Percentiles rank a stretch among this genome's conserved stretches.
These are phyloP conservation scores for Leptopilina clavipes DNA, from an alignment of 1,140 invertebrate species.

Conservation along the genomic window DNA sequence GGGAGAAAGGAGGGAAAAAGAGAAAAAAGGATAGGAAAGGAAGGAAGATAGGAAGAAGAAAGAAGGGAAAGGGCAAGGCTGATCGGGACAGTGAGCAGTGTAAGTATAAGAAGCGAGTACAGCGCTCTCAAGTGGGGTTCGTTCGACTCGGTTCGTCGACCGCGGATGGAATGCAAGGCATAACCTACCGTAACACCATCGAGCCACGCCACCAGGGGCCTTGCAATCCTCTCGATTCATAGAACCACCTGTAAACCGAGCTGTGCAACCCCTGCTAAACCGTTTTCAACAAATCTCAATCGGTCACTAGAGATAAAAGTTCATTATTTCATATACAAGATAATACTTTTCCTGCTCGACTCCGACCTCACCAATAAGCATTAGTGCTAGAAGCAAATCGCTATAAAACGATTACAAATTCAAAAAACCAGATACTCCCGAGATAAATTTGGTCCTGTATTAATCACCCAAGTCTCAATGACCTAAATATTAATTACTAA, in stretches of 20 bases:
- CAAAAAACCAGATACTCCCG: too few species aligned
- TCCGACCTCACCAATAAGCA: too few species aligned
- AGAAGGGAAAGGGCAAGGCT: conserved; percentile 50
- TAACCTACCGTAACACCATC: conserved; percentile 73
- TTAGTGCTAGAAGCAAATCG: too few species aligned
- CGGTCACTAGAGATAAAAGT: background rate
- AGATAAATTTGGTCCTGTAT: too few species aligned
- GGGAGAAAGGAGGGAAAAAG: conserved; percentile 38
- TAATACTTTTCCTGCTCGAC: too few species aligned
- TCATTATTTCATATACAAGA: too few species aligned
- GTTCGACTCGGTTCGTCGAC: conserved; percentile 72
- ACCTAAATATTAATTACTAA: too few species aligned
- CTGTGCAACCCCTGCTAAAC: conserved; percentile 39
- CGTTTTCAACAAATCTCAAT: conserved; percentile 30
- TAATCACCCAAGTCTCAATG: too few species aligned
- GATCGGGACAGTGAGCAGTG: conserved; percentile 61
- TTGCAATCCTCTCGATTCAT: conserved; percentile 53
- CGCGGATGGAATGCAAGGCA: conserved; percentile 71
- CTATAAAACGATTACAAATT: too few species aligned
- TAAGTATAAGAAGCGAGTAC: conserved; percentile 56
- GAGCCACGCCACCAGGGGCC: conserved; percentile 55
- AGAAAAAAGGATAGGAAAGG: conserved; percentile 39
- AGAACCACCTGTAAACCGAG: conserved; percentile 55
- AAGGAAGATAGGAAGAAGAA: conserved; percentile 39
- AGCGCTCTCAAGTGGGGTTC: conserved; percentile 54